phyloP scores from a whole-genome alignment of 2,888 invertebrate species.

The Taphrorychus bicolor region DNA sequence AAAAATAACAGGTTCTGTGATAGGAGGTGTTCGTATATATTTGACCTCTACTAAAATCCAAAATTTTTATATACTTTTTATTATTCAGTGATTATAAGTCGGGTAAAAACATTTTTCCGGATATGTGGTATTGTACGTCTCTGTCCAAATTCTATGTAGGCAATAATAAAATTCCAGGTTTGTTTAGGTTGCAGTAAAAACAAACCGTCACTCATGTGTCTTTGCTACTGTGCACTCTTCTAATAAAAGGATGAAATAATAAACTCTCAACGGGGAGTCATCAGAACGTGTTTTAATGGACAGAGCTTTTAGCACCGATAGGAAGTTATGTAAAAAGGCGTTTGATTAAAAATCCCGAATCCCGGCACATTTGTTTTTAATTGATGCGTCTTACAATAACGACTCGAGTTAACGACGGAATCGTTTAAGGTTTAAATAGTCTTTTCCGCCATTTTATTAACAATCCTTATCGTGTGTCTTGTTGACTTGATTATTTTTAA shows the following conservation, averaged over 20 bases:
- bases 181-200: constrained; percentile 60
- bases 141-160: constrained; percentile 23
- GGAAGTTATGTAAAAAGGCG: constrained; percentile 37
- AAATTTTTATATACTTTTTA: too few species aligned
- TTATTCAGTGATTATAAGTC: too few species aligned
- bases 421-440: too few species aligned
- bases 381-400: neutral
- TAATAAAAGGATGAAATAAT: constrained; percentile 42
- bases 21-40: too few species aligned
- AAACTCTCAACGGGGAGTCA: constrained; percentile 42
- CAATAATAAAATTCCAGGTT: constrained; percentile 50
- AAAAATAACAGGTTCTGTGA: too few species aligned
- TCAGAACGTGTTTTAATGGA: constrained; percentile 39
- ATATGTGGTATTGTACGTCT: constrained; percentile 28
- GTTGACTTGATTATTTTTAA: too few species aligned
- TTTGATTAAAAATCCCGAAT: neutral
- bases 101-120: too few species aligned
- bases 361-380: neutral
- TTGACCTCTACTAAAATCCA: too few species aligned
- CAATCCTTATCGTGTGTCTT: too few species aligned
- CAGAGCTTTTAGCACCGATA: constrained; percentile 38
- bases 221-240: constrained; percentile 56
- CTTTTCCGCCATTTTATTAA: too few species aligned
- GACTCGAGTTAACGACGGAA: too few species aligned
- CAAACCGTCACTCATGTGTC: constrained; percentile 62